These are phyloP conservation scores for Caenorhabditis macrosperma DNA, from an alignment of 2,888 invertebrate species.

Conservation along the genomic window DNA sequence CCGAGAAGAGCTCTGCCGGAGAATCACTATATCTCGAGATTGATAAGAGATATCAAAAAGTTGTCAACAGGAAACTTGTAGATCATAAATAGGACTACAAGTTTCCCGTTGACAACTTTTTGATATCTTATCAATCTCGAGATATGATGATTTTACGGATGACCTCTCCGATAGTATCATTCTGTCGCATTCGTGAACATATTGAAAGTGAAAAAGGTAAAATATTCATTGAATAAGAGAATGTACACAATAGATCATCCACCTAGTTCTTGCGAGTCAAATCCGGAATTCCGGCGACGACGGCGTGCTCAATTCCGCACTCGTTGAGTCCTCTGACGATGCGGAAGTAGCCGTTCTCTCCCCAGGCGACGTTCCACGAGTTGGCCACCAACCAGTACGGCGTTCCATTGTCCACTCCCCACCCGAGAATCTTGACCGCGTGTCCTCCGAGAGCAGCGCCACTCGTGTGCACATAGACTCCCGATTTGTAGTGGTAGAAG, in stretches of 20 bases:
- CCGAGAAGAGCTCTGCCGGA: no score
- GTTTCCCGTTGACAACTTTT: no score
- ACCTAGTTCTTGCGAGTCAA: conserved; percentile 28
- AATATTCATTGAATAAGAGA: no score
- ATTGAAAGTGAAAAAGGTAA: conserved; percentile 7
- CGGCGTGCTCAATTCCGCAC: conserved; percentile 61
- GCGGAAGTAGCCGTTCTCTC: conserved; percentile 83
- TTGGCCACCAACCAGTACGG: conserved; percentile 93
- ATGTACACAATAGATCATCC: no score
- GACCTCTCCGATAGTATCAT: no score
- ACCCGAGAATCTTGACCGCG: conserved; percentile 90
- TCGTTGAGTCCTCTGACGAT: conserved; percentile 59
- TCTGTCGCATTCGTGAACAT: no score
- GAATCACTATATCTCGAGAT: no score
- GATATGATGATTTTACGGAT: no score
- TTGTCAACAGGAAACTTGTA: no score
- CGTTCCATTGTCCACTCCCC: conserved; percentile 86
- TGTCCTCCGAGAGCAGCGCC: conserved; percentile 87
- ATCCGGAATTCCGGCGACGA: conserved; percentile 63
- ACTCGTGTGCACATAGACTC: conserved; percentile 80
- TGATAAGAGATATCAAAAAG: no score
- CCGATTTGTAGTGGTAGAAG: conserved; percentile 89
- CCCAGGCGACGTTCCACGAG: conserved; percentile 95
- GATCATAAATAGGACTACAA: no score
- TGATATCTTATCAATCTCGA: no score